These are phyloP conservation scores for Drosophila lini DNA, from an alignment of 1,140 invertebrate genomes.

Conservation along the genomic window DNA sequence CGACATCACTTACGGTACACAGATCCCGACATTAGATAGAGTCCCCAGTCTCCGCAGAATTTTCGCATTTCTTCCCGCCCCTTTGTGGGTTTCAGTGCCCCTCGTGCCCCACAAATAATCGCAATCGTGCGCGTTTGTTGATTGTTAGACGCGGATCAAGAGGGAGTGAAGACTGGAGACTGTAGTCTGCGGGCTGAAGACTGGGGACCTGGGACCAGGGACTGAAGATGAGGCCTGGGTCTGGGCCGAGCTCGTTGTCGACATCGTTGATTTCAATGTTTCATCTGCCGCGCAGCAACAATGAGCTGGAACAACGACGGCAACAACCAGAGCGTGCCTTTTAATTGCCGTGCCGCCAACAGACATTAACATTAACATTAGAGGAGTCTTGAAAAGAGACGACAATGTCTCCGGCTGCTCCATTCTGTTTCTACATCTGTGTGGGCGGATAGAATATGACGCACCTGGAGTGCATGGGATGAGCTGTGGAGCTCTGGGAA, in stretches of 20 bases:
- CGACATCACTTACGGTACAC: conserved; percentile 74
- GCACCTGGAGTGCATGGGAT: conserved; percentile 36
- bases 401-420: conserved; percentile 38
- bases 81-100: neutral
- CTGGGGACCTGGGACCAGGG: neutral
- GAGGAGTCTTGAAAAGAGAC: conserved; percentile 41
- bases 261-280: conserved; percentile 78
- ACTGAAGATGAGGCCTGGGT: conserved; percentile 16
- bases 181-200: neutral
- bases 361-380: conserved; percentile 75
- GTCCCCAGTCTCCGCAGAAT: conserved; percentile 21
- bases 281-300: conserved; percentile 74
- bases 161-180: neutral
- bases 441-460: conserved; percentile 74
- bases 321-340: conserved; percentile 71
- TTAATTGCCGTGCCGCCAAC: conserved; percentile 78
- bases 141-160: conserved; percentile 56
- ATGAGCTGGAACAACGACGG: conserved; percentile 32
- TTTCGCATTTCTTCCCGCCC: conserved; percentile 30
- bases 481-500: neutral
- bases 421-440: conserved; percentile 35
- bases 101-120: conserved; percentile 27
- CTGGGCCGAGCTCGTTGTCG: conserved; percentile 42
- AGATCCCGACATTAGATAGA: conserved; percentile 73
- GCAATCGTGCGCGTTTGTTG: conserved; percentile 69